phyloP scores from a whole-genome alignment of 2,113 vertebrate genomes.

The Atherinomorus stipes region DNA sequence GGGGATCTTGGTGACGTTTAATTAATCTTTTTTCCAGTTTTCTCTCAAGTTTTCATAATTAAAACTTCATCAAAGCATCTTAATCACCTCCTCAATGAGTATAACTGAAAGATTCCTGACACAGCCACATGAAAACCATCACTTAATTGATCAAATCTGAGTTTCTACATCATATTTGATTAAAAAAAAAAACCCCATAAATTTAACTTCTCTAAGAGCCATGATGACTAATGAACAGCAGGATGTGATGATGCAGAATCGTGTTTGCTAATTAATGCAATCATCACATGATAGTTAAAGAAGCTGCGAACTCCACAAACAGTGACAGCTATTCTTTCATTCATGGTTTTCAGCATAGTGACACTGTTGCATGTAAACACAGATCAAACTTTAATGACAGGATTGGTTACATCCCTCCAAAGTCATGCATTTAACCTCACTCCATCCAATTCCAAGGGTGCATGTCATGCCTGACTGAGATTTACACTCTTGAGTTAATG shows the following conservation, averaged over 20 bases:
- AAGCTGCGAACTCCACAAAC: not conserved
- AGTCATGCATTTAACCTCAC: not conserved
- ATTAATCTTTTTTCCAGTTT: not conserved
- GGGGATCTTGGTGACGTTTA: not conserved
- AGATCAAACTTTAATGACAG: not conserved
- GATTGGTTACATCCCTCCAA: not conserved
- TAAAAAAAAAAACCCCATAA: not conserved
- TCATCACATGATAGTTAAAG: not conserved
- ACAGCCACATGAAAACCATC: not conserved
- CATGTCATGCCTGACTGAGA: not conserved
- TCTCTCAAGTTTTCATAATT: not conserved
- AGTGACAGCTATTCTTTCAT: not conserved
- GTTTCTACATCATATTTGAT: too few relatives aligned
- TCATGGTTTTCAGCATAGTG: not conserved
- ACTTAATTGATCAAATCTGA: not conserved
- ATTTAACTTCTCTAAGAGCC: not conserved
- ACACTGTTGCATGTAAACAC: not conserved
- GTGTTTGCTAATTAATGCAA: not conserved
- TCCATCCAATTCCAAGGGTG: too few relatives aligned
- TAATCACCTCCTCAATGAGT: not conserved
- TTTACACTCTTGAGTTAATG: not conserved
- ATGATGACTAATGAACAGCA: not conserved
- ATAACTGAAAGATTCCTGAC: too few relatives aligned
- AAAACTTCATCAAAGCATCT: not conserved
- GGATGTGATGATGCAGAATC: slow-evolving; percentile 18